Percentiles rank a stretch among this genome's conserved stretches.
phyloP scores from a whole-genome alignment of 2,888 invertebrate genomes.

The Blomia tropicalis region DNA sequence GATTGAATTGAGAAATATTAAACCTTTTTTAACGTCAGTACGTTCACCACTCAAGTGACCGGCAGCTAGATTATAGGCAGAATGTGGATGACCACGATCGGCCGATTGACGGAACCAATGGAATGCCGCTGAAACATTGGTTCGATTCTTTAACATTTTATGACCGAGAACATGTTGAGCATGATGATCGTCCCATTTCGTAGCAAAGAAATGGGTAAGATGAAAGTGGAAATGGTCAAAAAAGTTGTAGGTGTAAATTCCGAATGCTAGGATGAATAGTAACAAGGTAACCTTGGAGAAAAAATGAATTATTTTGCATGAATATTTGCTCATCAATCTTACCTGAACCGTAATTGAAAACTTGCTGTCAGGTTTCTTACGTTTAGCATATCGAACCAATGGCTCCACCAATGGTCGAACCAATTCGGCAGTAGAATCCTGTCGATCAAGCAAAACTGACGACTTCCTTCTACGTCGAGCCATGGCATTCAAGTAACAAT shows the following conservation, averaged over 20 bases:
- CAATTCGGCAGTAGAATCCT: background rate
- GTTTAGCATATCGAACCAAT: conserved; percentile 9
- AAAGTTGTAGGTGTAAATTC: conserved; percentile 29
- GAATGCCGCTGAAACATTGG: conserved; percentile 35
- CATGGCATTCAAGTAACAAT: too few relatives aligned
- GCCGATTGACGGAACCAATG: conserved; percentile 41
- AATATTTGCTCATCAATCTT: background rate
- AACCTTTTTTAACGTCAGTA: conserved; percentile 37
- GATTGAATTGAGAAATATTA: too few relatives aligned
- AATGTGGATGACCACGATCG: conserved; percentile 41
- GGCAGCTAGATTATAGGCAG: conserved; percentile 41
- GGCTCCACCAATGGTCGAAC: background rate
- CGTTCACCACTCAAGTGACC: conserved; percentile 40
- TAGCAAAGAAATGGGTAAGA: conserved; percentile 29
- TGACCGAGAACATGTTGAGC: conserved; percentile 31
- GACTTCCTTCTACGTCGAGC: conserved; percentile 2
- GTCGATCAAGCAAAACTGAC: background rate
- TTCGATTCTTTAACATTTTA: conserved; percentile 23
- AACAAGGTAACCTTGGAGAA: conserved; percentile 25
- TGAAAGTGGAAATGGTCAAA: conserved; percentile 31
- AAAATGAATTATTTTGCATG: background rate
- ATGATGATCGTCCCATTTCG: conserved; percentile 28
- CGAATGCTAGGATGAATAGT: conserved; percentile 22
- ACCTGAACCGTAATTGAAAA: conserved; percentile 2
- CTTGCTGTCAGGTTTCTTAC: conserved; percentile 19